These are phyloP conservation scores for Momotus momota DNA, from an alignment of 2,797 vertebrate species.

Conservation along the genomic window DNA sequence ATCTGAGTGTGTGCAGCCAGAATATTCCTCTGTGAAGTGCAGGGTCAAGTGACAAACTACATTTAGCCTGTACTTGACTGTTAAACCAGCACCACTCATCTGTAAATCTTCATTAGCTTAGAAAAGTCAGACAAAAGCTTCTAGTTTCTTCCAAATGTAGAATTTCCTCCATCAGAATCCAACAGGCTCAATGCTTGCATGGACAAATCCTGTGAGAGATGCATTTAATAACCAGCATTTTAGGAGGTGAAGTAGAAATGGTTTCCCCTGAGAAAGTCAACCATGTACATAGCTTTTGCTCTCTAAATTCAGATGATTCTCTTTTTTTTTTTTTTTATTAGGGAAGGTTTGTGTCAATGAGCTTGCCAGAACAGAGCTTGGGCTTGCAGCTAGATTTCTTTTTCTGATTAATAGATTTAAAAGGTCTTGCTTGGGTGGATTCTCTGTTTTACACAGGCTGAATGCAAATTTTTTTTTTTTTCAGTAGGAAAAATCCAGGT, in stretches of 20 bases:
- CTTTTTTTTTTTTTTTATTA: background rate
- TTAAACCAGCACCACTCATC: background rate
- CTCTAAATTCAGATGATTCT: background rate
- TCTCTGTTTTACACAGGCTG: background rate
- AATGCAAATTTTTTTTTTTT: background rate
- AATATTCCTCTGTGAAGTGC: background rate
- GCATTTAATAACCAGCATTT: background rate
- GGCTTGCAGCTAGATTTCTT: background rate
- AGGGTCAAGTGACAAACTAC: background rate
- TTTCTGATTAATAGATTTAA: background rate
- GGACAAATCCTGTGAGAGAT: background rate
- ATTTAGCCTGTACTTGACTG: background rate
- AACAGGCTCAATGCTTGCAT: fast-evolving
- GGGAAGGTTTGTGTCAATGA: background rate
- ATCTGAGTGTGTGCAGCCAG: background rate
- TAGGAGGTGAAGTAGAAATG: background rate
- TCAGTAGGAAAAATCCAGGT: background rate
- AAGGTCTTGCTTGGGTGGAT: background rate
- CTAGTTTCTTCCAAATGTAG: background rate
- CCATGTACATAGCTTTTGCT: background rate
- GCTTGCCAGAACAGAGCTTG: background rate
- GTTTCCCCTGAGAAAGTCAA: background rate
- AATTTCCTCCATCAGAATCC: background rate
- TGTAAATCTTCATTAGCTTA: background rate
- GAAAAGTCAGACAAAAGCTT: background rate